These are phyloP conservation scores for Suricata suricatta DNA, from an alignment of 2,113 vertebrate species.

Conservation along the genomic window DNA sequence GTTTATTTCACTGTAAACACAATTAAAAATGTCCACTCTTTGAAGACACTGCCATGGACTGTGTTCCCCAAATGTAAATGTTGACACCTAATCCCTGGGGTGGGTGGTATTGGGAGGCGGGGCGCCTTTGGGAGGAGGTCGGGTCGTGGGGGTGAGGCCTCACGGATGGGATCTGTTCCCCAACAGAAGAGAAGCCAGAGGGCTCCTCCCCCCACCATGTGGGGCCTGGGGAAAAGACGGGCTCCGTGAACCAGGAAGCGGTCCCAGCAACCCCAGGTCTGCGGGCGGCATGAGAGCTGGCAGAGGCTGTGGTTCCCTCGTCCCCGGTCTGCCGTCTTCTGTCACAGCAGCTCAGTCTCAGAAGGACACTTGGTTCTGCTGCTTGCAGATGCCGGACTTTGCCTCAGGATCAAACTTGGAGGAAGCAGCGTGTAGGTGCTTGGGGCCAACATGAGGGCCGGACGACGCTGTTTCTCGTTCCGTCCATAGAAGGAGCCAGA, in stretches of 20 bases:
- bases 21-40: neutral
- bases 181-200: neutral
- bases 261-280: neutral
- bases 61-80: neutral
- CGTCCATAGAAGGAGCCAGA: neutral
- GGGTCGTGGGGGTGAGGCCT: neutral
- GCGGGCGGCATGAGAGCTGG: fast-evolving
- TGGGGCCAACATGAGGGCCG: neutral
- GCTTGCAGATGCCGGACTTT: neutral
- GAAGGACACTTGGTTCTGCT: neutral
- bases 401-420: neutral
- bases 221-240: neutral
- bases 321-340: neutral
- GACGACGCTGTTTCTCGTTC: neutral
- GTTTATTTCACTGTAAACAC: fast-evolving
- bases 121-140: neutral
- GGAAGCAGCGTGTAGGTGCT: too few species aligned
- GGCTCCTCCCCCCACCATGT: neutral
- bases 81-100: neutral
- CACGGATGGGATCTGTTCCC: neutral
- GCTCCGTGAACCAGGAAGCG: neutral
- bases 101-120: neutral
- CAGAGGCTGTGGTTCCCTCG: fast-evolving
- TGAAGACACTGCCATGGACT: neutral
- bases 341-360: neutral